Evolutionary conservation across 92 coral and sea anemone species (phyloP).

Genomic region (Zoanthus sociatus): DNA sequence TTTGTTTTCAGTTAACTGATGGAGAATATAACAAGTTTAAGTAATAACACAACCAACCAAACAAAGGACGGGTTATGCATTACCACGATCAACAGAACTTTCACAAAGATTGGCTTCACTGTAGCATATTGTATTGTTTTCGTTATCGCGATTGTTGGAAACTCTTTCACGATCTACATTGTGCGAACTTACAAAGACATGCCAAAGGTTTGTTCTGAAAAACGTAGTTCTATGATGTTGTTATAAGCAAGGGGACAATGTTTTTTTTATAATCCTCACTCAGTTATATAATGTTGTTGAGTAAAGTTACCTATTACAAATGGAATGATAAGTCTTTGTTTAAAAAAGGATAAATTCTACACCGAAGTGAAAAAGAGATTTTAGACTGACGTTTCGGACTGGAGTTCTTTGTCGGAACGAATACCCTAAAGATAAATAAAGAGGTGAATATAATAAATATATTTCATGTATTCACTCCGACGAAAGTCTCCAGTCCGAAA

Average conservation of each 20-base stretch:
- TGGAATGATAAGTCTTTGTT: too few relatives aligned
- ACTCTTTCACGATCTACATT: constrained; percentile 35
- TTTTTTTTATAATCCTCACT: background rate
- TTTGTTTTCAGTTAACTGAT: background rate
- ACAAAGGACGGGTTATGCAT: background rate
- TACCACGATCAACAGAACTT: background rate
- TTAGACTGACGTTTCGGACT: too few relatives aligned
- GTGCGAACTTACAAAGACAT: constrained; percentile 43
- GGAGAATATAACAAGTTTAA: constrained; percentile 7
- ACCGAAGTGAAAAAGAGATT: too few relatives aligned
- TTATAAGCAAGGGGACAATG: background rate
- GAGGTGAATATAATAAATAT: too few relatives aligned
- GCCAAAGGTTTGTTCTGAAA: constrained; percentile 23
- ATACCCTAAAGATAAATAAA: too few relatives aligned
- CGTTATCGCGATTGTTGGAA: constrained; percentile 25
- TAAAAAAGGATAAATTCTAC: too few relatives aligned
- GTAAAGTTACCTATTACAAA: too few relatives aligned
- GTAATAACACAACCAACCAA: background rate
- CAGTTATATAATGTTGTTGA: too few relatives aligned
- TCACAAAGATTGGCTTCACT: constrained; percentile 16
- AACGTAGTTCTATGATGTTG: background rate
- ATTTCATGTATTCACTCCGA: too few relatives aligned
- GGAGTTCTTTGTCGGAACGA: too few relatives aligned
- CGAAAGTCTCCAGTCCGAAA: too few relatives aligned
- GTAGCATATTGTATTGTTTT: constrained; percentile 3